Conservation (phyloP, 2,888 invertebrate genomes). For the Cyclophora punctaria region DNA sequence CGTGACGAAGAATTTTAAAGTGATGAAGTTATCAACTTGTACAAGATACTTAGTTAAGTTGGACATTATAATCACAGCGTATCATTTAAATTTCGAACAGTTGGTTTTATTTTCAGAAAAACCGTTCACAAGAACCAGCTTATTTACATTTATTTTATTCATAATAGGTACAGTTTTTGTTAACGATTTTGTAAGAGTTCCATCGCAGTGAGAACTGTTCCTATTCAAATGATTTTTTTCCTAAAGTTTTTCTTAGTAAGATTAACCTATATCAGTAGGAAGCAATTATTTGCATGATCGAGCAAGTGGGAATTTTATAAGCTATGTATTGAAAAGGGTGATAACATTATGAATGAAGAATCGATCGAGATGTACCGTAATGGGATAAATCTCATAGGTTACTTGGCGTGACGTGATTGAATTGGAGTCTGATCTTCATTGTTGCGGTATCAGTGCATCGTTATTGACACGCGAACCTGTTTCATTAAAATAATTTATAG, state of each 20-base stretch:
- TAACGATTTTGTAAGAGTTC: too few species aligned
- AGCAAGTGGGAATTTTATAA: conserved; percentile 16
- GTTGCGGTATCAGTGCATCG: conserved; percentile 40
- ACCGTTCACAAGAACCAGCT: too few species aligned
- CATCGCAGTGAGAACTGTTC: too few species aligned
- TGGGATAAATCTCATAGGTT: conserved; percentile 46
- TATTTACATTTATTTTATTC: neutral
- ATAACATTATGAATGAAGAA: conserved; percentile 21
- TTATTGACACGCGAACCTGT: conserved; percentile 42
- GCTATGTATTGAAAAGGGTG: conserved; percentile 6
- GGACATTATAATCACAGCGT: too few species aligned
- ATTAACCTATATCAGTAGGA: too few species aligned
- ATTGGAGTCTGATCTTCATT: conserved; percentile 36
- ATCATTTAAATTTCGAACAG: too few species aligned
- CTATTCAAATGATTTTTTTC: too few species aligned
- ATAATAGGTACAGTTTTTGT: neutral
- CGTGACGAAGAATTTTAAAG: conserved; percentile 17
- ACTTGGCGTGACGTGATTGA: conserved; percentile 42
- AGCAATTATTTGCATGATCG: conserved; percentile 3
- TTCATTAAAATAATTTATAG: conserved; percentile 25
- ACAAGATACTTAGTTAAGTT: conserved; percentile 6
- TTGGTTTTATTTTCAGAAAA: too few species aligned
- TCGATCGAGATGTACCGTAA: conserved; percentile 42
- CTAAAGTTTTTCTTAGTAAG: too few species aligned
- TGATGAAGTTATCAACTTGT: conserved; percentile 20